Evolutionary conservation across 2,888 invertebrate genomes (phyloP).

Genomic region (Agriopis leucophaearia): DNA sequence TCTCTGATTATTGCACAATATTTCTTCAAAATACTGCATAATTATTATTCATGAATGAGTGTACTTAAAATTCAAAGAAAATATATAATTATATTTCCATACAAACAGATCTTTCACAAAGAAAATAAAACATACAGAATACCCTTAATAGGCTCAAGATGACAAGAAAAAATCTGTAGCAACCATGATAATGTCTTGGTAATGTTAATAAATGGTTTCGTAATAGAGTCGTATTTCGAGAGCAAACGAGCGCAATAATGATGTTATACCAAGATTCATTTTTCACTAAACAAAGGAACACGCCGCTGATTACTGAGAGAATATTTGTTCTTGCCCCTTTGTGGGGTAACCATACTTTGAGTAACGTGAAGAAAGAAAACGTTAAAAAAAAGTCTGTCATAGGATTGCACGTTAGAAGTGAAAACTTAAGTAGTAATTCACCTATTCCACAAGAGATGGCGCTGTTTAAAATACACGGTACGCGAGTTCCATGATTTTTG

Average conservation of each 20-base stretch:
- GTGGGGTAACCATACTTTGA: conserved; percentile 22
- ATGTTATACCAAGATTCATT: conserved; percentile 59
- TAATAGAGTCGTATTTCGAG: conserved; percentile 20
- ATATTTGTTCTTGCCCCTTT: conserved; percentile 34
- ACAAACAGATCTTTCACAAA: neutral
- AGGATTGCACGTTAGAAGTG: no score
- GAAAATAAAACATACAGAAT: neutral
- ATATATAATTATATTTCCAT: no score
- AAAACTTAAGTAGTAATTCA: no score
- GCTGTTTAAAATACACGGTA: no score
- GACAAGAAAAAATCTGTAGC: conserved; percentile 17
- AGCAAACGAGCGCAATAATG: conserved; percentile 47
- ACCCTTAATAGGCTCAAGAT: neutral
- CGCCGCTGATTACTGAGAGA: conserved; percentile 45
- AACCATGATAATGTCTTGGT: conserved; percentile 44
- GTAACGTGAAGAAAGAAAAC: neutral
- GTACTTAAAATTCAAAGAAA: no score
- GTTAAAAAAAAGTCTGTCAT: neutral
- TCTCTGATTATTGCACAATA: no score
- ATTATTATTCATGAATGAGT: no score
- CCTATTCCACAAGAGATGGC: no score
- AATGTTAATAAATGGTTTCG: conserved; percentile 27
- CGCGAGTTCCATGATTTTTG: no score
- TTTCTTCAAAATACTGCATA: no score
- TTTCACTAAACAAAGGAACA: conserved; percentile 54